A percentile compares a stretch with the other conserved stretches of the same genome.
Conservation (phyloP, 2,113 vertebrate species). For the Ageneiosus marmoratus region DNA sequence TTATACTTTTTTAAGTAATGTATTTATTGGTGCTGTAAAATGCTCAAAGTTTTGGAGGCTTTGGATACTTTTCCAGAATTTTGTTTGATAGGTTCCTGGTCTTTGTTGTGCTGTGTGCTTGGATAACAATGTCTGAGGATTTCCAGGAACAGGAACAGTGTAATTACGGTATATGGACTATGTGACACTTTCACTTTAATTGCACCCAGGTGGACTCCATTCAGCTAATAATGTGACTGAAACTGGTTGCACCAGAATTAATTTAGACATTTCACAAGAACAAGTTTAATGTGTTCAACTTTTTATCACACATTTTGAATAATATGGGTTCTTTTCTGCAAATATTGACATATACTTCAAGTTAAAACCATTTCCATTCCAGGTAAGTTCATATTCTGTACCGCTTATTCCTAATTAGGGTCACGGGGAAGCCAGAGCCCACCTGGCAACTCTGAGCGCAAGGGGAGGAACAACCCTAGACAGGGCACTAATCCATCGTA, state of each 20-base stretch:
- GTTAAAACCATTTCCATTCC: background rate
- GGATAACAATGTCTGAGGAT: background rate
- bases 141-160: background rate
- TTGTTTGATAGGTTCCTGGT: background rate
- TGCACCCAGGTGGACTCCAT: background rate
- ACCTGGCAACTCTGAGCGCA: no score
- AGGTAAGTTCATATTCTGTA: no score
- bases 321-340: background rate
- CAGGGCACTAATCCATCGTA: no score
- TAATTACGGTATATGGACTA: background rate
- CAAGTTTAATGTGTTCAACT: background rate
- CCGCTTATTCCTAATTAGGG: no score
- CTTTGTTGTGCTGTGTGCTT: background rate
- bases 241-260: background rate
- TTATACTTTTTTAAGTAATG: background rate
- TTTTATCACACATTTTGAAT: background rate
- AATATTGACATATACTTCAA: background rate
- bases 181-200: background rate
- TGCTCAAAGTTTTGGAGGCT: background rate
- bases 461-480: no score
- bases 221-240: background rate
- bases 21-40: background rate
- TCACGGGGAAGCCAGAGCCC: no score
- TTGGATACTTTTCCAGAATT: background rate
- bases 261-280: background rate